These are phyloP conservation scores for Clupea harengus DNA, from an alignment of 2,113 vertebrate species.

Conservation along the genomic window DNA sequence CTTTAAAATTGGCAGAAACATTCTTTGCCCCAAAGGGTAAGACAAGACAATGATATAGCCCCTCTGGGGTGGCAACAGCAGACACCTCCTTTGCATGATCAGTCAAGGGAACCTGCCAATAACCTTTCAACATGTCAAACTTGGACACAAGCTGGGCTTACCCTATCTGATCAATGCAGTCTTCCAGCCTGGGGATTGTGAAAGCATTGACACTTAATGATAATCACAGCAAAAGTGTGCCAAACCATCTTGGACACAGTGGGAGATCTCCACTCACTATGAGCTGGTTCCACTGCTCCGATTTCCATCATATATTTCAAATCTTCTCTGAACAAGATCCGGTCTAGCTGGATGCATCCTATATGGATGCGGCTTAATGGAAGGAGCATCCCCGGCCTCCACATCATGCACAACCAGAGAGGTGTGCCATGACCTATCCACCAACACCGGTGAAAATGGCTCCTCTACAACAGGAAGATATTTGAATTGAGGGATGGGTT, in stretches of 20 bases:
- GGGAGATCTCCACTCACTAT: conserved; percentile 22
- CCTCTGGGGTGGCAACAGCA: conserved; percentile 21
- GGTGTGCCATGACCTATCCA: background rate
- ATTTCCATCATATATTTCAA: background rate
- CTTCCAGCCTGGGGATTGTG: conserved; percentile 11
- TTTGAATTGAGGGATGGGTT: background rate
- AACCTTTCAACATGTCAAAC: conserved; percentile 17
- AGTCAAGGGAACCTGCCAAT: background rate
- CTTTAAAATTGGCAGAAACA: conserved; percentile 6
- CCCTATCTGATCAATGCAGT: background rate
- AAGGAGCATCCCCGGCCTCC: background rate
- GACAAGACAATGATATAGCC: background rate
- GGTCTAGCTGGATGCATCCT: background rate
- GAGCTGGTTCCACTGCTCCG: background rate
- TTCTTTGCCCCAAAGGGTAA: conserved; percentile 19
- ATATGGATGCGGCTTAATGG: conserved; percentile 8
- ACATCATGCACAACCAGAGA: background rate
- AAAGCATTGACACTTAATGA: background rate
- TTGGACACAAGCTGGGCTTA: background rate
- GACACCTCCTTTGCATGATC: background rate
- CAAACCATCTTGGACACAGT: background rate
- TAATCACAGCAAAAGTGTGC: conserved; percentile 25
- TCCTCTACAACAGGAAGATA: background rate
- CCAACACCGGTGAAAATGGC: background rate
- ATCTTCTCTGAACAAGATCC: background rate